phyloP scores from a whole-genome alignment of 35 echinoderm and acorn worm species.

The Amphiura filiformis region DNA sequence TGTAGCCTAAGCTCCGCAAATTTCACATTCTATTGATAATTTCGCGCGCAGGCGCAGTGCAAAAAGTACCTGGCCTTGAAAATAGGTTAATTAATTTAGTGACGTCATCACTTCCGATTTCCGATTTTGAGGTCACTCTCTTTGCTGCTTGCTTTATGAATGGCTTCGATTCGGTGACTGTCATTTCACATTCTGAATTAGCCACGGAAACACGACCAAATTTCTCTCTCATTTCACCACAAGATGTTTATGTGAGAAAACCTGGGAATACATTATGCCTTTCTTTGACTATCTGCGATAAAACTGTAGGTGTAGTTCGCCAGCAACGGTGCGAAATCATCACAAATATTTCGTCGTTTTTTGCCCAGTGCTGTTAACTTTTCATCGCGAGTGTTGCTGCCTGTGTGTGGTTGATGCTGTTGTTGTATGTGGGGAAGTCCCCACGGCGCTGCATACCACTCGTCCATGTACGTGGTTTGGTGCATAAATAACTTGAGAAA shows the following conservation, averaged over 20 bases:
- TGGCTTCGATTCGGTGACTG: background rate
- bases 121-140: background rate
- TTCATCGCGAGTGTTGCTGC: too few relatives aligned
- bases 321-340: background rate
- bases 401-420: too few relatives aligned
- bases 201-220: background rate
- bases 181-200: background rate
- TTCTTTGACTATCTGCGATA: background rate
- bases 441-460: background rate
- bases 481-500: too few relatives aligned
- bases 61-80: background rate
- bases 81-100: slow-evolving; percentile 53
- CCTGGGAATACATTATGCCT: background rate
- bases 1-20: too few relatives aligned
- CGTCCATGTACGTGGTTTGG: too few relatives aligned
- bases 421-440: background rate
- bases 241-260: background rate
- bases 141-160: background rate
- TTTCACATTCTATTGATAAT: background rate
- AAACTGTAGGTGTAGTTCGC: background rate
- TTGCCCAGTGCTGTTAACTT: background rate
- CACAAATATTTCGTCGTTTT: background rate
- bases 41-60: background rate
- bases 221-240: background rate
- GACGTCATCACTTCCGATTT: slow-evolving; percentile 98